Base-by-base conservation (phyloP, 2,797 vertebrate species). In the Falco cherrug region DNA sequence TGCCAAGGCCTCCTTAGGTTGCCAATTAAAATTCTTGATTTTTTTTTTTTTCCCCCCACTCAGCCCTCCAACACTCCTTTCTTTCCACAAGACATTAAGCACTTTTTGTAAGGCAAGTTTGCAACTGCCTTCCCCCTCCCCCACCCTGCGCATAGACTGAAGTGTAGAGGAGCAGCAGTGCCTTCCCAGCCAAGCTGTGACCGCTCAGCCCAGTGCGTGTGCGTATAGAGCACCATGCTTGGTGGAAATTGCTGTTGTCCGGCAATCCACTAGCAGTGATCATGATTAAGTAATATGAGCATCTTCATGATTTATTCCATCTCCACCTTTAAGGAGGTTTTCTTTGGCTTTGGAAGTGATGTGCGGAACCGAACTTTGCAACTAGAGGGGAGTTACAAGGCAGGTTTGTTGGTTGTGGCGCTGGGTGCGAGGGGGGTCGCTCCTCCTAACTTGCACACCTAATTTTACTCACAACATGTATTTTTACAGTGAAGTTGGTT, bases 121-220 rank as follows among this genome's bases (percentile, higher is more conserved):
- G 28, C n/a, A 17, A 1, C 31, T 14, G 9, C 5, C 8, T 37
- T 69, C 37, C 21, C 29, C 19, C 14, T 41, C 60, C 5, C 3
- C 31, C 41, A 16, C 41, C 41, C 41, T 35, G 47, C 17, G 28
- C 5, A 5, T 11, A 10, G 26, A 10, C 16, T 29, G 6, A 6
- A 28, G 31, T 35, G 29, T 1, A 17, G 41, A 18, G 2, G 21
- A 89, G 47, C 82, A 83, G 35, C 26, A 19, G 16, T 10, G 25
- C 39, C 41, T 56, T 37, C 18, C 56, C 31, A 74, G 24, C 53
- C 5, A 21, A 82, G 65, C 59, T 64, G 48, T 15, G 68, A 4
- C 28, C 8, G 0, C 53, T 70, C 5, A 1, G 15, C 67, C 6
- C 0, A 1, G 5, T 8, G 43, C 19, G 4, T 56, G 11, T 19